These are phyloP conservation scores for Porites lutea DNA, from an alignment of 64 coral and sea anemone genomes.

Conservation along the genomic window DNA sequence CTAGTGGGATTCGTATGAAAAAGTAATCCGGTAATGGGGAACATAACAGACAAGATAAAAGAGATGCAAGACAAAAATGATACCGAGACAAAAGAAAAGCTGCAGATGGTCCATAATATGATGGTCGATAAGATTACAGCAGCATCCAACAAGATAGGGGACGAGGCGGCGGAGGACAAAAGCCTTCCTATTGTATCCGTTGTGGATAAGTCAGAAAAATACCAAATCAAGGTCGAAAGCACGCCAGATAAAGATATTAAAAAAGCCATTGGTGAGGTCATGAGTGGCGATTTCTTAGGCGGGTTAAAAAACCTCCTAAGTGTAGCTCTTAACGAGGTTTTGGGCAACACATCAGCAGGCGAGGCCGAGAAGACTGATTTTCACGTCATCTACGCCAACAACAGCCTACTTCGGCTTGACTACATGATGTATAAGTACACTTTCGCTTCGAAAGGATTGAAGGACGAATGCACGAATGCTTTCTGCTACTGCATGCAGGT, in stretches of 20 bases:
- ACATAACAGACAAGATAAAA: background rate
- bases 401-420: slow-evolving; percentile 49
- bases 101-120: background rate
- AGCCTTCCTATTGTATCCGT: slow-evolving; percentile 30
- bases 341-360: slow-evolving; percentile 28
- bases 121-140: background rate
- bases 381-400: slow-evolving; percentile 31
- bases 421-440: slow-evolving; percentile 57
- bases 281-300: slow-evolving; percentile 5
- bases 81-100: background rate
- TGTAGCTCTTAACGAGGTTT: background rate
- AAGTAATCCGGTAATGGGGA: background rate
- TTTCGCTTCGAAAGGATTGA: background rate
- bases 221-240: background rate
- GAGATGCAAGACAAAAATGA: background rate
- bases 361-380: slow-evolving; percentile 19
- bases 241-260: background rate
- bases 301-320: slow-evolving; percentile 14
- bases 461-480: background rate
- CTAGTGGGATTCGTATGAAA: too few species aligned
- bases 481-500: slow-evolving; percentile 40
- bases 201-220: slow-evolving; percentile 15
- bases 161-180: background rate
- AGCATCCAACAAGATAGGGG: background rate
- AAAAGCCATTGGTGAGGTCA: background rate